Percentiles rank a stretch among this genome's conserved stretches.
Conservation (phyloP, 2,888 invertebrate genomes). For the Catotricha subobsoleta region DNA sequence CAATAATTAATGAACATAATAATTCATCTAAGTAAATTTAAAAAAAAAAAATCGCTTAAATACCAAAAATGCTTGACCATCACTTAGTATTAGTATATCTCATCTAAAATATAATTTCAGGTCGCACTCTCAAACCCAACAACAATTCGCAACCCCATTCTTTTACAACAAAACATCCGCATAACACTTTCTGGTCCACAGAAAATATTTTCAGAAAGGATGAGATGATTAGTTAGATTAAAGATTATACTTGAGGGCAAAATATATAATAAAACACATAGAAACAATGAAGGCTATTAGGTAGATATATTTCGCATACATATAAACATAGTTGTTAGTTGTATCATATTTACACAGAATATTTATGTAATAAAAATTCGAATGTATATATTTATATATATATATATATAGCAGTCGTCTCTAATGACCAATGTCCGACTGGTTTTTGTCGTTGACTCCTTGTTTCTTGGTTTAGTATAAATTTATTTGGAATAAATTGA, state of each 20-base stretch:
- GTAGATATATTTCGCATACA: too few relatives aligned
- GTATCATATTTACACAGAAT: background rate
- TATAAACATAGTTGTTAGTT: background rate
- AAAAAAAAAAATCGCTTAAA: background rate
- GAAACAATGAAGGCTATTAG: too few relatives aligned
- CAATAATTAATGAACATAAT: slow-evolving; percentile 2
- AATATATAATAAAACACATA: too few relatives aligned
- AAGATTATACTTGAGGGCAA: slow-evolving; percentile 3
- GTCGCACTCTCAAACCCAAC: too few relatives aligned
- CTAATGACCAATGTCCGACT: slow-evolving; percentile 5
- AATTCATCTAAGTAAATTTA: background rate
- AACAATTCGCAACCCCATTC: too few relatives aligned
- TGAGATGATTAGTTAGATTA: slow-evolving; percentile 5
- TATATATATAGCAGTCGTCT: background rate
- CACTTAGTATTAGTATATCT: too few relatives aligned
- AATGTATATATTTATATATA: background rate
- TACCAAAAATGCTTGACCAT: slow-evolving; percentile 1
- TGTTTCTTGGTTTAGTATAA: slow-evolving; percentile 3
- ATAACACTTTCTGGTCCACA: background rate
- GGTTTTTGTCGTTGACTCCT: background rate
- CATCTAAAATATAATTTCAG: too few relatives aligned
- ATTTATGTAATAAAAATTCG: background rate
- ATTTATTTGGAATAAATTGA: slow-evolving; percentile 1
- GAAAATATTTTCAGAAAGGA: background rate
- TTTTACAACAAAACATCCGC: too few relatives aligned